These are phyloP conservation scores for Nomada ruficornis DNA, from an alignment of 2,888 invertebrate genomes.

Conservation along the genomic window DNA sequence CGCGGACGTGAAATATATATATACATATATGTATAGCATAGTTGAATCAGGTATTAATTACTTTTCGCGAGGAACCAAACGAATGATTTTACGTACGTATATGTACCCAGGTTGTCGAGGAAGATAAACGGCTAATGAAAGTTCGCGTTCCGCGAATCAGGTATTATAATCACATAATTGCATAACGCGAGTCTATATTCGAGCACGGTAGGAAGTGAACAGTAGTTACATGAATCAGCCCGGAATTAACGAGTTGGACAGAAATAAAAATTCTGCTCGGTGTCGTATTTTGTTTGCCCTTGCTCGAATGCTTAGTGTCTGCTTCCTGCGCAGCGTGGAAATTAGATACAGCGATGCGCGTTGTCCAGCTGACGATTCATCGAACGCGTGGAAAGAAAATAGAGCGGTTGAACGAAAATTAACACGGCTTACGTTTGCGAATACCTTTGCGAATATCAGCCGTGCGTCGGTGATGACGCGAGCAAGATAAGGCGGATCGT, in stretches of 20 bases:
- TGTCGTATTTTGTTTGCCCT: neutral
- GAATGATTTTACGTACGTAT: neutral
- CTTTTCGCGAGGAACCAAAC: too few relatives aligned
- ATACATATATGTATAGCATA: too few relatives aligned
- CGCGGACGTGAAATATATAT: too few relatives aligned
- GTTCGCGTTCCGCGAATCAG: neutral
- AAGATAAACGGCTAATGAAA: neutral
- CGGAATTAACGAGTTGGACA: conserved; percentile 50
- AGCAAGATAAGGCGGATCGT: neutral
- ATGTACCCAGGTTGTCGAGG: neutral
- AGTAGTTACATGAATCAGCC: conserved; percentile 37
- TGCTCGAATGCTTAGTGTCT: too few relatives aligned
- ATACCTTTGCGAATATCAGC: neutral
- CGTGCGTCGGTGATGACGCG: neutral
- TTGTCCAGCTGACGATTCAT: too few relatives aligned
- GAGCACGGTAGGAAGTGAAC: conserved; percentile 15
- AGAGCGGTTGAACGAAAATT: neutral
- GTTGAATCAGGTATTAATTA: too few relatives aligned
- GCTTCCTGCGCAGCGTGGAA: too few relatives aligned
- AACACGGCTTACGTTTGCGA: neutral
- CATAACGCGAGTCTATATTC: conserved; percentile 48
- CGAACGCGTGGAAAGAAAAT: neutral
- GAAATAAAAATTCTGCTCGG: conserved; percentile 41
- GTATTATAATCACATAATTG: conserved; percentile 36
- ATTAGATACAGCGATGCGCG: too few relatives aligned